Percentiles rank a stretch among this genome's conserved stretches.
Conservation (phyloP, 1,140 invertebrate species). For the Zaprionus nigranus region DNA sequence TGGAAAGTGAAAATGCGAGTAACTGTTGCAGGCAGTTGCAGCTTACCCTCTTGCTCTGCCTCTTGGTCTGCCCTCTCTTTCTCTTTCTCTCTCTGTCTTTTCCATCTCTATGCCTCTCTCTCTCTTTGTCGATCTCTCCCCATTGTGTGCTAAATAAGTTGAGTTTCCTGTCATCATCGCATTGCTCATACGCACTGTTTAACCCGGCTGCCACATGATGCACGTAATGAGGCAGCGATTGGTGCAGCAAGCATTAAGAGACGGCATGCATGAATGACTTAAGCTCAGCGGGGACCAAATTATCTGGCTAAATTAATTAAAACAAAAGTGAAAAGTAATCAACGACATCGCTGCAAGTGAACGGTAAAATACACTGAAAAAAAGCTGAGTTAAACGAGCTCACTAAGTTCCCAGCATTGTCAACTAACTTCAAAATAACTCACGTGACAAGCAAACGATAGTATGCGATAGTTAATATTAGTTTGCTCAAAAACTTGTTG, state of each 20-base stretch:
- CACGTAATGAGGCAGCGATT: constrained; percentile 22
- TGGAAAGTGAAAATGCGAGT: constrained; percentile 74
- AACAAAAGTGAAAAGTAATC: constrained; percentile 65
- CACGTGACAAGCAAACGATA: constrained; percentile 84
- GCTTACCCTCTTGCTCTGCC: not conserved
- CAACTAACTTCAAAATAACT: constrained; percentile 84
- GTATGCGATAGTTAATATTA: too few relatives aligned
- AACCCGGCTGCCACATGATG: constrained; percentile 33
- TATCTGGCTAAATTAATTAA: constrained; percentile 70
- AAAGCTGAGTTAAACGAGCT: not conserved
- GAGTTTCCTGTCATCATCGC: constrained; percentile 64
- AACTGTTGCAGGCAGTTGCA: constrained; percentile 53
- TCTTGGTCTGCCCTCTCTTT: not conserved
- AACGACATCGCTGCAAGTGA: constrained; percentile 40
- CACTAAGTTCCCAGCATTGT: not conserved
- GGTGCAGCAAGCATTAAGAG: constrained; percentile 2
- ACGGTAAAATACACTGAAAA: constrained; percentile 6
- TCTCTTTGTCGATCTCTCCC: not conserved
- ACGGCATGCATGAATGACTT: constrained; percentile 16
- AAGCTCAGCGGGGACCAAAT: constrained; percentile 32
- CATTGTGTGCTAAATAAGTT: constrained; percentile 78
- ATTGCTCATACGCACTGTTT: constrained; percentile 80
- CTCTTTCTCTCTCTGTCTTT: not conserved
- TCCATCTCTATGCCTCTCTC: not conserved
- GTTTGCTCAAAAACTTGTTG: too few relatives aligned